Evolutionary conservation across 1,140 invertebrate genomes (phyloP).

Genomic region (Euwallacea fornicatus): DNA sequence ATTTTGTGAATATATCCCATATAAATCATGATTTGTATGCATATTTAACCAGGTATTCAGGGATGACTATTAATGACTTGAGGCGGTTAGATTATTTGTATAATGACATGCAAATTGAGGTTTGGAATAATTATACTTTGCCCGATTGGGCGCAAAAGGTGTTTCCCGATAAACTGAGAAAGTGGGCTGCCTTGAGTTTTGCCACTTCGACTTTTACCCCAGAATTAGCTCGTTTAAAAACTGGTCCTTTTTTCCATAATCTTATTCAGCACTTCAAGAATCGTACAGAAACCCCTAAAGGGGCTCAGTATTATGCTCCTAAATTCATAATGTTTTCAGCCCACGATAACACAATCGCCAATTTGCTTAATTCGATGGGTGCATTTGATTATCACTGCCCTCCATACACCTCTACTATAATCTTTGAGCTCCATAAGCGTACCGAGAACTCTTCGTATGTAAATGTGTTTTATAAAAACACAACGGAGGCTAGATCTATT

Average conservation of each 20-base stretch:
- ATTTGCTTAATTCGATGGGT: conserved; percentile 71
- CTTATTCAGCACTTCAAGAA: conserved; percentile 45
- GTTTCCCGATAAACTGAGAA: conserved; percentile 57
- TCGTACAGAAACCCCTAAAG: conserved; percentile 19
- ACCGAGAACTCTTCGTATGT: conserved; percentile 44
- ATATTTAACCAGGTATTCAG: conserved; percentile 64
- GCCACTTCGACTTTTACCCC: conserved; percentile 56
- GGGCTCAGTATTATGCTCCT: conserved; percentile 44
- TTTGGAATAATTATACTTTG: conserved; percentile 68
- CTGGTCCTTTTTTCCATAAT: conserved; percentile 63
- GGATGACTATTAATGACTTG: conserved; percentile 59
- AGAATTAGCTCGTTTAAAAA: conserved; percentile 58
- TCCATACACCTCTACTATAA: conserved; percentile 69
- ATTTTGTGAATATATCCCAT: conserved; percentile 62
- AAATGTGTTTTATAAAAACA: conserved; percentile 67
- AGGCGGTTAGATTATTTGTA: conserved; percentile 64
- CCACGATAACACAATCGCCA: conserved; percentile 82
- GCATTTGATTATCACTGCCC: conserved; percentile 75
- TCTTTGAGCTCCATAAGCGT: conserved; percentile 69
- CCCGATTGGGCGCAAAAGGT: conserved; percentile 70
- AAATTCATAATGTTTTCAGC: conserved; percentile 76
- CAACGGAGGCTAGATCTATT: conserved; percentile 57
- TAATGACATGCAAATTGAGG: conserved; percentile 70
- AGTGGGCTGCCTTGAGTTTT: conserved; percentile 59
- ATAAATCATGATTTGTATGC: conserved; percentile 65